phyloP scores from a whole-genome alignment of 2,113 vertebrate genomes.

The Solea senegalensis region DNA sequence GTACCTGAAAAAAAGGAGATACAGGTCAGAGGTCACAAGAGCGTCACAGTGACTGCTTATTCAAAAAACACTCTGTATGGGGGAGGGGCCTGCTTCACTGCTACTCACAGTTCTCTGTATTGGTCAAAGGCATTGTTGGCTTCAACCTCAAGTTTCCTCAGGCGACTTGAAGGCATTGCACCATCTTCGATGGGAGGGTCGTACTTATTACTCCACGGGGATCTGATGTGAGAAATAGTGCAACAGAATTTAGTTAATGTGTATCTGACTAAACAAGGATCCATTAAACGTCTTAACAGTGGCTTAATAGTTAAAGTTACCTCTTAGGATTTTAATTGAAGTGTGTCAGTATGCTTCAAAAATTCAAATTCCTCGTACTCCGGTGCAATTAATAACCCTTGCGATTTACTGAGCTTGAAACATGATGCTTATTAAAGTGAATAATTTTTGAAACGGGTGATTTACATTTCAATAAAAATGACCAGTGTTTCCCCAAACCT shows the following conservation, averaged over 20 bases:
- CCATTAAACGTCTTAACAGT: neutral
- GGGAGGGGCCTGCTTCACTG: neutral
- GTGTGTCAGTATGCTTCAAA: too few species aligned
- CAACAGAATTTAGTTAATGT: neutral
- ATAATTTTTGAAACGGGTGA: too few species aligned
- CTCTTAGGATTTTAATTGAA: too few species aligned
- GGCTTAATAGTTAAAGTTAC: too few species aligned
- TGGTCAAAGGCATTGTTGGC: conserved; percentile 99
- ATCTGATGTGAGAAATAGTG: conserved; percentile 77
- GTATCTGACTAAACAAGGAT: neutral
- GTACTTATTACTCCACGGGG: conserved; percentile 99
- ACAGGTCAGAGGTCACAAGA: conserved; percentile 5
- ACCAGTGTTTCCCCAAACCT: too few species aligned
- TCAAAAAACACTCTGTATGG: neutral
- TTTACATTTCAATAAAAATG: too few species aligned
- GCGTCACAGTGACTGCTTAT: neutral
- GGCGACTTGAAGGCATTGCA: conserved; percentile 96
- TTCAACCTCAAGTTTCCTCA: conserved; percentile 98
- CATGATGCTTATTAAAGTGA: too few species aligned
- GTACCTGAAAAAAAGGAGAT: conserved; percentile 83
- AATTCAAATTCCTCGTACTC: too few species aligned
- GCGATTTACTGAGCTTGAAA: too few species aligned
- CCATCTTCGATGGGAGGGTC: conserved; percentile 98
- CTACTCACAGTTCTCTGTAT: conserved; percentile 93
- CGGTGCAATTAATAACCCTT: too few species aligned